phyloP scores from a whole-genome alignment of 2,888 invertebrate genomes.

The Apotomis betuletana region DNA sequence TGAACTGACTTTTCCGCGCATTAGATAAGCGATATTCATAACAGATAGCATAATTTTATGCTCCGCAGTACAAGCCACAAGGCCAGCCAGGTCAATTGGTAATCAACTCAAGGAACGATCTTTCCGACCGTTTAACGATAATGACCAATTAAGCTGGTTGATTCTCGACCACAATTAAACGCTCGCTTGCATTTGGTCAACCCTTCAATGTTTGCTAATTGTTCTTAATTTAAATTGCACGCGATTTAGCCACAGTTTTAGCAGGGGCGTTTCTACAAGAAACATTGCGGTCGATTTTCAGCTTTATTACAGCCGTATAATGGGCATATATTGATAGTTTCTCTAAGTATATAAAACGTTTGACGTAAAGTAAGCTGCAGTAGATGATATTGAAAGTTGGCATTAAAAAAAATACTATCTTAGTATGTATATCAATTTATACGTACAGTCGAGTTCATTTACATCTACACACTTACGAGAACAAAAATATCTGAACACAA shows the following conservation, averaged over 20 bases:
- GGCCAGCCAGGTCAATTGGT: constrained; percentile 74
- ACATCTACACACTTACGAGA: too few relatives aligned
- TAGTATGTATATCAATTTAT: too few relatives aligned
- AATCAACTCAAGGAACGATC: constrained; percentile 72
- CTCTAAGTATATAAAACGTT: too few relatives aligned
- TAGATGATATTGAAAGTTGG: too few relatives aligned
- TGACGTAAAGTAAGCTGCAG: too few relatives aligned
- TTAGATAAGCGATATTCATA: constrained; percentile 36
- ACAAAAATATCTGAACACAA: too few relatives aligned
- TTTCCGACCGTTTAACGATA: constrained; percentile 58
- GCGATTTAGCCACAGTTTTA: constrained; percentile 11
- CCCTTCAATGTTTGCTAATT: constrained; percentile 49
- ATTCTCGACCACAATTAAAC: constrained; percentile 72
- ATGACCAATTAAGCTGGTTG: constrained; percentile 76
- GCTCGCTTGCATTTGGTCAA: constrained; percentile 53
- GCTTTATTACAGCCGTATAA: too few relatives aligned
- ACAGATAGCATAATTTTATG: constrained; percentile 49
- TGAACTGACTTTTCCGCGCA: constrained; percentile 38
- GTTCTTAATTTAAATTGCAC: constrained; percentile 30
- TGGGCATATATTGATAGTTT: too few relatives aligned
- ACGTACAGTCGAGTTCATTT: too few relatives aligned
- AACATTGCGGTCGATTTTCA: too few relatives aligned
- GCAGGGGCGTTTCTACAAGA: too few relatives aligned
- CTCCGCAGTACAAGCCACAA: constrained; percentile 52
- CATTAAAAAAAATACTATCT: too few relatives aligned